Percentiles rank a stretch among this genome's conserved stretches.
phyloP scores from a whole-genome alignment of 2,113 vertebrate species.

The Zosterops japonicus region DNA sequence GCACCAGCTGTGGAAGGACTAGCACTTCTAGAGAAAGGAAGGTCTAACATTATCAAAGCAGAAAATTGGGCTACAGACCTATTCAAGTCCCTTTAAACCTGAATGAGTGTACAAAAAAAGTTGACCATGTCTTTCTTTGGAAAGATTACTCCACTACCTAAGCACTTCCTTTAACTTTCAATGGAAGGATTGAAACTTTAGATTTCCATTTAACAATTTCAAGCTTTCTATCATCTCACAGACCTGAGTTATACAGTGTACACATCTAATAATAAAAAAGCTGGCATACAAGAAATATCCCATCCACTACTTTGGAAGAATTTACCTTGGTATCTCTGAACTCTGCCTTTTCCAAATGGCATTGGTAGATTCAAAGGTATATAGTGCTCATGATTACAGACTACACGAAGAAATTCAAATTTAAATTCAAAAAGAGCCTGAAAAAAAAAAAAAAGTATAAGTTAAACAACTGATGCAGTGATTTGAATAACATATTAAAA shows the following conservation, averaged over 20 bases:
- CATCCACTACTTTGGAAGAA: not conserved
- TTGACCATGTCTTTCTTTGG: not conserved
- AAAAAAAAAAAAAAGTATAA: slow-evolving; percentile 44
- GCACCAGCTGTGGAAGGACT: not conserved
- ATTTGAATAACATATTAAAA: not conserved
- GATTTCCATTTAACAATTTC: not conserved
- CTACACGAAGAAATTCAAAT: slow-evolving; percentile 96
- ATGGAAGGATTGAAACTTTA: not conserved
- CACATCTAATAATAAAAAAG: not conserved
- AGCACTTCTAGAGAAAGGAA: not conserved
- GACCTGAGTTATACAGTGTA: not conserved
- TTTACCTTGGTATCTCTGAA: slow-evolving; percentile 96
- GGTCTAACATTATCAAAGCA: not conserved
- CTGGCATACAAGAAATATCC: not conserved
- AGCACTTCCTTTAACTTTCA: not conserved
- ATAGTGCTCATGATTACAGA: slow-evolving; percentile 97
- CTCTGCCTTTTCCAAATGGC: slow-evolving; percentile 94
- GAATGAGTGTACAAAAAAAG: not conserved
- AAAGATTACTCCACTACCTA: not conserved
- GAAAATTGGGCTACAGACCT: not conserved
- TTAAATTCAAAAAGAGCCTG: slow-evolving; percentile 97
- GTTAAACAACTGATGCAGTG: not conserved
- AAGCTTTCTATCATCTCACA: not conserved
- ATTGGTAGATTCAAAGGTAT: slow-evolving; percentile 97
- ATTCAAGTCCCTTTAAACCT: not conserved